Conservation (phyloP, 2,888 invertebrate genomes). For the Sipha maydis region DNA sequence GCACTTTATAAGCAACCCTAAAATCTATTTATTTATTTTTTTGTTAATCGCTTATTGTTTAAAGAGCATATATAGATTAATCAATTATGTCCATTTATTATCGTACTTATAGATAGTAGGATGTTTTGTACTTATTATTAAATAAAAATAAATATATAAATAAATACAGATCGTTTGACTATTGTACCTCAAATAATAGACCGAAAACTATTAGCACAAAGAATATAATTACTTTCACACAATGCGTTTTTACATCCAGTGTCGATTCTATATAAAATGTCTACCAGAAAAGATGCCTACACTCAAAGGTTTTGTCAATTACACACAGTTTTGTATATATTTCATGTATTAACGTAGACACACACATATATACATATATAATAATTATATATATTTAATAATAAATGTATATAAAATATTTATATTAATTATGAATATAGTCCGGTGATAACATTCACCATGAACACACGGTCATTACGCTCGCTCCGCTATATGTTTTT, state of each 20-base stretch:
- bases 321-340: not conserved
- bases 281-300: not conserved
- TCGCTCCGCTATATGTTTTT: no score
- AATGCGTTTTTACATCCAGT: not conserved
- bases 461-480: no score
- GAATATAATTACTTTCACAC: not conserved
- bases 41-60: not conserved
- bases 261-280: not conserved
- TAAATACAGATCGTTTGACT: not conserved
- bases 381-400: no score
- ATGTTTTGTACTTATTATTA: not conserved
- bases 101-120: not conserved
- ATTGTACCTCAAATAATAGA: not conserved
- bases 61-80: not conserved
- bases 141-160: not conserved
- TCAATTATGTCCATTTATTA: not conserved
- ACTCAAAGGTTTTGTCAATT: not conserved
- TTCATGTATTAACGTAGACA: no score
- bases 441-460: no score
- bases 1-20: not conserved
- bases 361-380: no score
- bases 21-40: not conserved
- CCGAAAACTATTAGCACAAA: not conserved
- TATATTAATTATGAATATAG: no score
- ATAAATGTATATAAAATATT: no score